These are phyloP conservation scores for Bujurquina vittata DNA, from an alignment of 2,113 vertebrate species.

Conservation along the genomic window DNA sequence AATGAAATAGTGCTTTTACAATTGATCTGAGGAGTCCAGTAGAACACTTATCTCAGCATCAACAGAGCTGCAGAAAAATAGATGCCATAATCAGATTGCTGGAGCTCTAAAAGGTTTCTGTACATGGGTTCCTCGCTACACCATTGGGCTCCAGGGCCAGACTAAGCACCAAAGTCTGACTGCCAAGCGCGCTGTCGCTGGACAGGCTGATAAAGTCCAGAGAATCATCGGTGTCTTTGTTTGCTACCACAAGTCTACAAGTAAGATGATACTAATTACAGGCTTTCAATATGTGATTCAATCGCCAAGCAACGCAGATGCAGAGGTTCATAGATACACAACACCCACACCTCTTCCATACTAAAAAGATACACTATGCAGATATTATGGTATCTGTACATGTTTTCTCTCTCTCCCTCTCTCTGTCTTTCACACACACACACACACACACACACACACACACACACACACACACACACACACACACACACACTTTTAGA, in stretches of 20 bases:
- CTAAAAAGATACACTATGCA: slow-evolving; percentile 39
- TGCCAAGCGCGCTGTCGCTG: slow-evolving; percentile 51
- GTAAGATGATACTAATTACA: slow-evolving; percentile 72
- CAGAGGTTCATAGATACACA: slow-evolving; percentile 44
- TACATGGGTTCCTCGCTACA: slow-evolving; percentile 64
- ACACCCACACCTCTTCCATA: slow-evolving; percentile 41
- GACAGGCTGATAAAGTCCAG: slow-evolving; percentile 61
- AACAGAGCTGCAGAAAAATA: slow-evolving; percentile 59
- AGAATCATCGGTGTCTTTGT: slow-evolving; percentile 69
- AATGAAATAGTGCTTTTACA: slow-evolving; percentile 74
- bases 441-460: slow-evolving; percentile 48
- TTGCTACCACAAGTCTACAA: slow-evolving; percentile 45
- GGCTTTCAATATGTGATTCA: slow-evolving; percentile 68
- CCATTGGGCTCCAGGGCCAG: slow-evolving; percentile 56
- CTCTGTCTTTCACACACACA: background rate
- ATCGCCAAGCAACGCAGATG: slow-evolving; percentile 45
- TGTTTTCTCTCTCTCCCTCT: slow-evolving; percentile 24
- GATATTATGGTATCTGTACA: slow-evolving; percentile 23
- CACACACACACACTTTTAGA: slow-evolving; percentile 49
- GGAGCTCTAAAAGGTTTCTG: slow-evolving; percentile 75
- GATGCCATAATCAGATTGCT: slow-evolving; percentile 73
- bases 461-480: slow-evolving; percentile 37
- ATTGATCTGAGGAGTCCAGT: slow-evolving; percentile 63
- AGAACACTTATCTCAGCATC: slow-evolving; percentile 76
- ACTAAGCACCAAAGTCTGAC: slow-evolving; percentile 61